Conservation (phyloP, 2,113 vertebrate genomes). For the Catharus minimus region DNA sequence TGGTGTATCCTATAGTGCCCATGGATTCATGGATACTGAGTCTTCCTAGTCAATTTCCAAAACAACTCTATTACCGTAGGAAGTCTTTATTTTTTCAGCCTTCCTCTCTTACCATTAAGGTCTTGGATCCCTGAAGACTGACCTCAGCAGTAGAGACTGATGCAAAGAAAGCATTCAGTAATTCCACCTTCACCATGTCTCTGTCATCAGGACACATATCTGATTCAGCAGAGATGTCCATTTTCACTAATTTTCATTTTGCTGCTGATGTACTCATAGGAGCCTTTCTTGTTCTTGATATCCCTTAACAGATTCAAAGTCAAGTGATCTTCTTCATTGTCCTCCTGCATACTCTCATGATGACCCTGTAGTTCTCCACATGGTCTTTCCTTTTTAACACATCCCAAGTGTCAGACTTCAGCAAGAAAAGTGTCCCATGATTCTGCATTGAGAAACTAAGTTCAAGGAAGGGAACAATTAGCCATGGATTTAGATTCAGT, state of each 20-base stretch:
- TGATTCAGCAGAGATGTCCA: neutral
- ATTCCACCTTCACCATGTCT: neutral
- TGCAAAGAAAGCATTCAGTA: neutral
- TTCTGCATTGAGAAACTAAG: neutral
- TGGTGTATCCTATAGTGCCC: neutral
- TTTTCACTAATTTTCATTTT: neutral
- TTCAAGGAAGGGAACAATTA: neutral
- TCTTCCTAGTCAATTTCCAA: neutral
- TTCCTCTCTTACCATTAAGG: neutral
- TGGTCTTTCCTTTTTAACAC: neutral
- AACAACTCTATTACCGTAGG: neutral
- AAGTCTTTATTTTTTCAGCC: neutral
- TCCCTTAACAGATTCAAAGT: neutral
- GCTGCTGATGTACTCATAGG: neutral
- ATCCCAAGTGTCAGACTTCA: neutral
- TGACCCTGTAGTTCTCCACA: neutral
- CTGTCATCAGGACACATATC: neutral
- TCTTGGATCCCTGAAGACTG: neutral
- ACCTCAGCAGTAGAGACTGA: neutral
- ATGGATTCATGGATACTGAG: neutral
- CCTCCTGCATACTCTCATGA: too few relatives aligned
- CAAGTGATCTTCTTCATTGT: neutral
- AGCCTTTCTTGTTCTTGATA: neutral
- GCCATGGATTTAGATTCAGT: neutral
- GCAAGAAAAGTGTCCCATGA: neutral